Conservation (phyloP, 2,113 vertebrate genomes). For the Lasiurus cinereus region DNA sequence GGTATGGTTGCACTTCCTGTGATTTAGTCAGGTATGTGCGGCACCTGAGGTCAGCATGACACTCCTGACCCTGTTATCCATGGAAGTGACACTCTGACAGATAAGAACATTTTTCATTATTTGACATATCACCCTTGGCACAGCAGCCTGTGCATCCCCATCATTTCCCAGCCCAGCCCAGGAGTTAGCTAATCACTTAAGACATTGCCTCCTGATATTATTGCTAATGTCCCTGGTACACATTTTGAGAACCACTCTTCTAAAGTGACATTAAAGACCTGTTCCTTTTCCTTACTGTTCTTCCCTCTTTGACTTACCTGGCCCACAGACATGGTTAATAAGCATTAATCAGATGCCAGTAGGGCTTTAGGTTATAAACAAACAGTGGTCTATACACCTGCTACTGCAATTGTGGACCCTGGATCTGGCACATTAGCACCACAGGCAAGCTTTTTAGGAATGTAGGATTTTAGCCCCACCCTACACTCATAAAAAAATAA, state of each 20-base stretch:
- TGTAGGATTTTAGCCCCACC: background rate
- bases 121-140: background rate
- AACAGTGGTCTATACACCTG: background rate
- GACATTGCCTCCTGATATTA: background rate
- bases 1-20: background rate
- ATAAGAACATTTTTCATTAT: background rate
- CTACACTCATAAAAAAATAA: background rate
- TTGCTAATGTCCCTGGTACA: background rate
- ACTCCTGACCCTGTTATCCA: background rate
- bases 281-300: background rate
- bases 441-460: background rate
- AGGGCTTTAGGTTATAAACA: background rate
- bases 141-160: background rate
- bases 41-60: background rate
- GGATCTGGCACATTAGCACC: background rate
- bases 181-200: background rate
- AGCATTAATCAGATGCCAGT: background rate
- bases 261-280: background rate
- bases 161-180: background rate
- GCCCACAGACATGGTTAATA: background rate
- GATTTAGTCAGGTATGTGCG: background rate
- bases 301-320: background rate
- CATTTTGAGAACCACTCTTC: background rate
- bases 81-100: background rate
- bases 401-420: background rate